Conservation (phyloP, 35 echinoderm and acorn worm species). For the Apostichopus parvimensis region DNA sequence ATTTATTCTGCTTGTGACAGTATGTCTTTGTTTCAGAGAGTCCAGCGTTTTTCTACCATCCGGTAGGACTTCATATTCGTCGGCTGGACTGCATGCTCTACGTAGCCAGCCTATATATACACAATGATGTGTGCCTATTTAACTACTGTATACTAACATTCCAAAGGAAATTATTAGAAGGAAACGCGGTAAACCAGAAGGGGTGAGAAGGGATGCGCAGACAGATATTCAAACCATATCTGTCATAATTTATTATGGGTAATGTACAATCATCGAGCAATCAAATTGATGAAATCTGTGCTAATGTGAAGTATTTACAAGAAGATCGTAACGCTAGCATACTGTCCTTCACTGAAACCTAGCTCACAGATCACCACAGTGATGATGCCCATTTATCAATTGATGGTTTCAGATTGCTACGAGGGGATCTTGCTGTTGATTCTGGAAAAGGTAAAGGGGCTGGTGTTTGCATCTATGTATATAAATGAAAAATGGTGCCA, state of each 20-base stretch:
- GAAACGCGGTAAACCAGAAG: constrained; percentile 41
- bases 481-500: constrained; percentile 54
- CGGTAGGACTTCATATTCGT: no score
- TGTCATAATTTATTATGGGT: constrained; percentile 51
- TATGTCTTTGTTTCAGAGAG: no score
- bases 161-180: constrained; percentile 9
- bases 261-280: constrained; percentile 36
- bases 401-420: constrained; percentile 56
- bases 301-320: not conserved
- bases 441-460: constrained; percentile 42
- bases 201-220: constrained; percentile 5
- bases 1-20: no score
- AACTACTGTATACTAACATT: not conserved
- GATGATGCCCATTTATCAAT: constrained; percentile 31
- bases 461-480: constrained; percentile 45
- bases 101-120: constrained; percentile 22
- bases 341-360: constrained; percentile 49
- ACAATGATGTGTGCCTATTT: not conserved
- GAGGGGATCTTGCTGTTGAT: constrained; percentile 12
- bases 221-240: constrained; percentile 39
- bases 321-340: not conserved
- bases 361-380: constrained; percentile 13
- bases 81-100: no score
- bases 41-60: no score
- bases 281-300: not conserved